A percentile compares a stretch with the other conserved stretches of the same genome.
Evolutionary conservation across 1,140 invertebrate species (phyloP).

Genomic region (Cardiocondyla obscurior): DNA sequence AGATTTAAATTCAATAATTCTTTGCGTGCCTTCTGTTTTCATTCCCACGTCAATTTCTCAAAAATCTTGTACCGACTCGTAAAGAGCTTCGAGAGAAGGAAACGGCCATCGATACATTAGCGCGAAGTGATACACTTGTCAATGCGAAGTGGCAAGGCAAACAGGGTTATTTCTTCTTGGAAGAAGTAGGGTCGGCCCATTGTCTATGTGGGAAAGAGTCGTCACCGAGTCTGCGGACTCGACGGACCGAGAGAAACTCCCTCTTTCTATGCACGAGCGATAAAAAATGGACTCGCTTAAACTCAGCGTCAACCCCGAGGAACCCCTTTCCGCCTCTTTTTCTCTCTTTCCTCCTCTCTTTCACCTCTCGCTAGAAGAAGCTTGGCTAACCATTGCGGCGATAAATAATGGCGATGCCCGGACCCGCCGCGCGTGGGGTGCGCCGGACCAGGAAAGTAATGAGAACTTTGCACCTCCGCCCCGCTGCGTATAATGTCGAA

Average conservation of each 20-base stretch:
- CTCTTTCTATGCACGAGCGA: constrained; percentile 40
- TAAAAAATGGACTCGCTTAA: constrained; percentile 75
- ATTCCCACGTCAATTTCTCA: constrained; percentile 28
- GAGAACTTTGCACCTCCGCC: constrained; percentile 70
- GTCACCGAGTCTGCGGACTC: constrained; percentile 63
- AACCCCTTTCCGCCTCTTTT: constrained; percentile 28
- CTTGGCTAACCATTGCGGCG: constrained; percentile 67
- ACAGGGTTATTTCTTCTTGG: constrained; percentile 49
- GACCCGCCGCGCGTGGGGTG: constrained; percentile 59
- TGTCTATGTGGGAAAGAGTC: constrained; percentile 26
- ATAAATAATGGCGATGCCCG: constrained; percentile 70
- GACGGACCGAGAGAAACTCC: constrained; percentile 63
- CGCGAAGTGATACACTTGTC: constrained; percentile 55
- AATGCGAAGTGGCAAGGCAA: constrained; percentile 50
- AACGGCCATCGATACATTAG: constrained; percentile 37
- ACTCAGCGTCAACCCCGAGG: constrained; percentile 73
- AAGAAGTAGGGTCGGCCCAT: constrained; percentile 1
- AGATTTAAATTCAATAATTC: not conserved
- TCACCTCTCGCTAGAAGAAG: constrained; percentile 58
- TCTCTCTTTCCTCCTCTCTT: not conserved
- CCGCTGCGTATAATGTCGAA: constrained; percentile 68
- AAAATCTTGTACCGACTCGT: not conserved
- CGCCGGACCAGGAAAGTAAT: constrained; percentile 68
- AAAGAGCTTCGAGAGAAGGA: not conserved
- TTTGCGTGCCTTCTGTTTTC: not conserved